Percentiles rank a stretch among this genome's conserved stretches.
Evolutionary conservation across 2,113 vertebrate genomes (phyloP).

Genomic region (Dinomys branickii): DNA sequence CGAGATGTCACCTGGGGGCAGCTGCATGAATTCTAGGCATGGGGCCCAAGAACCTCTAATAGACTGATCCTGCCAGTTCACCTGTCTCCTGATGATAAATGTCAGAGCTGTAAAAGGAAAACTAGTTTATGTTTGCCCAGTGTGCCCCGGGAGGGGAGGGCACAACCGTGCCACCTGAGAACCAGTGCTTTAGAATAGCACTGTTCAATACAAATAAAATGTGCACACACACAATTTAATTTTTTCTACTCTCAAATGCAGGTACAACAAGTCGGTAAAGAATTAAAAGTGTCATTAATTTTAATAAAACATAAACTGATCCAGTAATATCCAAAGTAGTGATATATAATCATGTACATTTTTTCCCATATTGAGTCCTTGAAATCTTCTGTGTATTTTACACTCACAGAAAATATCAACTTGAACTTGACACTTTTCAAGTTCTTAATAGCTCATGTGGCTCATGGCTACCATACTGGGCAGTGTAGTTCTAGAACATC

Average conservation of each 20-base stretch:
- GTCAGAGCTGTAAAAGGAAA: neutral
- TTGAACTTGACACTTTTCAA: neutral
- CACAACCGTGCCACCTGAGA: neutral
- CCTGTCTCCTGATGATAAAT: neutral
- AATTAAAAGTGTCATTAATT: neutral
- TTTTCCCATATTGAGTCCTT: neutral
- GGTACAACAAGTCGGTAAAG: neutral
- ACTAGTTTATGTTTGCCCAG: neutral
- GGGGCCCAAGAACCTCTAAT: neutral
- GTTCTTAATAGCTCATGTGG: neutral
- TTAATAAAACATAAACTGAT: constrained; percentile 9
- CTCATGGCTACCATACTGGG: neutral
- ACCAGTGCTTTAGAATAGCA: neutral
- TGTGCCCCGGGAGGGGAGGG: neutral
- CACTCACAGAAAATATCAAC: neutral
- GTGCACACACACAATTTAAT: neutral
- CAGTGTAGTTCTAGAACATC: neutral
- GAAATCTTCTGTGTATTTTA: neutral
- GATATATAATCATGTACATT: neutral
- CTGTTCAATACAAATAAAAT: neutral
- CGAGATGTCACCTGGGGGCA: neutral
- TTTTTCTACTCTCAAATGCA: neutral
- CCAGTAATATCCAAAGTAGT: neutral
- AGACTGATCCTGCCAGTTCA: neutral
- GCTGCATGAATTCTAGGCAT: neutral